Evolutionary conservation across 2,113 vertebrate genomes (phyloP).

Genomic region (Oenanthe melanoleuca): DNA sequence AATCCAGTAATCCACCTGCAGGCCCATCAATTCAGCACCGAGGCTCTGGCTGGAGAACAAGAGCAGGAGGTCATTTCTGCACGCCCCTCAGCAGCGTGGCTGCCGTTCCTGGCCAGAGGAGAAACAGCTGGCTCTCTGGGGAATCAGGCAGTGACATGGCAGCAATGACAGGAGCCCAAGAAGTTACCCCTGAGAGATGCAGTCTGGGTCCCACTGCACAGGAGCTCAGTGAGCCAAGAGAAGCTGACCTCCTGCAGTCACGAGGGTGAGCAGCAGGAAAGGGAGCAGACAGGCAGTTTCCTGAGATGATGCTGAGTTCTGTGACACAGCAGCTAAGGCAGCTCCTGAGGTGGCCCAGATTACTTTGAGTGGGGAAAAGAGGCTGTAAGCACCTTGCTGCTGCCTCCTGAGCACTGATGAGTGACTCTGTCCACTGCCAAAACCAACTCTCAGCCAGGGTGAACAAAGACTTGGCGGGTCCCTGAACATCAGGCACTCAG

Average conservation of each 20-base stretch:
- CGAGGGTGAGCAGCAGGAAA: fast-evolving
- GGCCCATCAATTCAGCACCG: slow-evolving; percentile 90
- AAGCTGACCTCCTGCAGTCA: neutral
- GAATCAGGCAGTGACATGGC: neutral
- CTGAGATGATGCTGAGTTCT: fast-evolving
- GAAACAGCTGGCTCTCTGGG: neutral
- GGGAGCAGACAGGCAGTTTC: neutral
- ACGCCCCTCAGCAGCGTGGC: neutral
- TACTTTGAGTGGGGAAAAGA: neutral
- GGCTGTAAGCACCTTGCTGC: neutral
- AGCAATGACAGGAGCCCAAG: neutral
- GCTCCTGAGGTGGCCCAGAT: neutral
- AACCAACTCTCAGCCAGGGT: neutral
- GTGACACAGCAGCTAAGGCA: neutral
- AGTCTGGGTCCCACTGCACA: neutral
- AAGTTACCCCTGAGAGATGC: neutral
- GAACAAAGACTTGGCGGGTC: neutral
- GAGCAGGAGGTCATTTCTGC: neutral
- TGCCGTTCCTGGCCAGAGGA: neutral
- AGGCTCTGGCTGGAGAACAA: slow-evolving; percentile 69
- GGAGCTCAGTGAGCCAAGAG: neutral
- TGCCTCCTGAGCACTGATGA: neutral
- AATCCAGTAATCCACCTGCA: slow-evolving; percentile 98
- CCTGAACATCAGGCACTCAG: neutral
- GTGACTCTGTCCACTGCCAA: neutral